Base-by-base conservation (phyloP, 2,888 invertebrate species). In the Steinernema carpocapsae region DNA sequence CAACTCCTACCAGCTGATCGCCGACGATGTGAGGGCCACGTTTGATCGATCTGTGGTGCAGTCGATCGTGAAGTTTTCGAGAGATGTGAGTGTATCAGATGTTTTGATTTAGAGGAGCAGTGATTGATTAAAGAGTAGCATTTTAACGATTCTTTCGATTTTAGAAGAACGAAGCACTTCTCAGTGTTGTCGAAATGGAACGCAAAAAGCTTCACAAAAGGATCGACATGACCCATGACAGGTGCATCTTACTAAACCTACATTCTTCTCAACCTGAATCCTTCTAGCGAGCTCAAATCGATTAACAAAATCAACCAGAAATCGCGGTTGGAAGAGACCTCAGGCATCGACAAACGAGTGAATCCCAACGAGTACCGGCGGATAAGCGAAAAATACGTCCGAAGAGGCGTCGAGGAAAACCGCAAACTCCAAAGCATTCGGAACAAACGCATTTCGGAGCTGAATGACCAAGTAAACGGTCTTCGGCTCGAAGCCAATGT, bases 361-460 rank as follows among this genome's bases (percentile, higher is more conserved):
- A 56, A 72, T 12, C 82, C 80, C 32, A 80, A 76, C 32, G 80
- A 80, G 79, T 78, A 80, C 74, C 83, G 83, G 37, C 72, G 82
- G 10, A 59, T 80, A 17, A 73, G 76, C 51, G 80, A 80, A 48
- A 80, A 80, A 70, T 80, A 80, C 70, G 83, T 80, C 17, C 76
- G 79, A n/a, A 70, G 76, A 24, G 80, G 80, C 14, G 78, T 80
- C 17, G 80, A 80, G 42, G 80, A 80, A 72, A 81, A 75, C 51
- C 76, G 83, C 17, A 77, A 76, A 46, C 75, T 80, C 24, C 45
- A 72, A 52, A 70, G 70, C 22, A 73, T 83, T 7, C 80, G 80
- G 32, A 82, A 72, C 70, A 81, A 64, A 73, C 83, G 76, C 45
- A 71, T 72, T n/a, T 75, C 79, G 22, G 81, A 80, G 72, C 59